Percentiles rank a stretch among this genome's conserved stretches.
These are phyloP conservation scores for Asobara japonica DNA, from an alignment of 1,140 invertebrate genomes.

Conservation along the genomic window DNA sequence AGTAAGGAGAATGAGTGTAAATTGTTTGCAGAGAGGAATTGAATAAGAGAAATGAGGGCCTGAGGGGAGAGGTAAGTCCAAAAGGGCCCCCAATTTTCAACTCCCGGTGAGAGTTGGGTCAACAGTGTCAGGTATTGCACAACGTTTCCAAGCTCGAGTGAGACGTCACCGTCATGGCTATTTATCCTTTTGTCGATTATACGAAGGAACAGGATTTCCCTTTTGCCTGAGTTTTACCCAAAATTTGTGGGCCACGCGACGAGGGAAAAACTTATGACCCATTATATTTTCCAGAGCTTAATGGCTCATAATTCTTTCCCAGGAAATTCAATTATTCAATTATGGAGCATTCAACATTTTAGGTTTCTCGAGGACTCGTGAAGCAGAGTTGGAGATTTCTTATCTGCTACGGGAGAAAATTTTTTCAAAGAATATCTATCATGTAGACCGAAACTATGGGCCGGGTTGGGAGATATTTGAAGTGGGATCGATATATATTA, in stretches of 20 bases:
- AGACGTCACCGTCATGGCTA: slow-evolving; percentile 2
- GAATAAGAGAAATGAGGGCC: background rate
- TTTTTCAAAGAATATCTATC: background rate
- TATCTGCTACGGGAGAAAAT: background rate
- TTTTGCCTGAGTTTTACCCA: background rate
- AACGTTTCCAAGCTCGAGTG: slow-evolving; percentile 13
- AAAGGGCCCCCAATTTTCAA: background rate
- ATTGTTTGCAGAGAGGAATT: slow-evolving; percentile 2
- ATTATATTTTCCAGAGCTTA: background rate
- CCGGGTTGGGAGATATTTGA: too few relatives aligned
- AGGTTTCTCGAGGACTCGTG: background rate
- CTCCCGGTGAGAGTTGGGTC: slow-evolving; percentile 45
- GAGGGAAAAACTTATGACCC: background rate
- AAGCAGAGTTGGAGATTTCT: background rate
- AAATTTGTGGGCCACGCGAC: background rate
- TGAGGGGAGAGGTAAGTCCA: background rate
- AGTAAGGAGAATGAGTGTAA: slow-evolving; percentile 41
- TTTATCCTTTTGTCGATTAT: slow-evolving; percentile 19
- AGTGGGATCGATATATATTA: too few relatives aligned
- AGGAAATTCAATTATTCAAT: background rate
- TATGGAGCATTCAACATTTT: background rate
- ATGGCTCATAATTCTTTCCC: background rate
- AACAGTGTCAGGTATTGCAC: slow-evolving; percentile 45
- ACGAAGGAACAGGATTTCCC: background rate
- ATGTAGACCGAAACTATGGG: too few relatives aligned